Base-by-base conservation (phyloP, 2,113 vertebrate genomes). In the Channa argus region DNA sequence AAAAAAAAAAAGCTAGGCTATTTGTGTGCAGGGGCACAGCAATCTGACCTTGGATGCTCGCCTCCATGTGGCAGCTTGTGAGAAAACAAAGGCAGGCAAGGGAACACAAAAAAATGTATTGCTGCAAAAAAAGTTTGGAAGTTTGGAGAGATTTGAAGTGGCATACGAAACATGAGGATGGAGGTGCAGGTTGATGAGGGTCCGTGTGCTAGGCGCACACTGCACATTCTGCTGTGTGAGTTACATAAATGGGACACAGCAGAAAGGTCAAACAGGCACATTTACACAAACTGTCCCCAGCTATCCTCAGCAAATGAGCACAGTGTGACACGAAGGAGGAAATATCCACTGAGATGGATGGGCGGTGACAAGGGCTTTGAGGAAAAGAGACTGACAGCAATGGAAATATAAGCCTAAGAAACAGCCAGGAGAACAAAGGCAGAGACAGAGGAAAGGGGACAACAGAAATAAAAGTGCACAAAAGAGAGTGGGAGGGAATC, bases 181-280 rank as follows among this genome's bases (percentile, higher is more conserved):
- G 60, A 63, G 63, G 38, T 65, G 72, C 63, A 65, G 74, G 77
- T 73, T 77, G 82, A 87, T 81, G 80, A 81, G 79, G 77, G 78
- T 71, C 68, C 49, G 66, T 86, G 53, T 71, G 69, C 4, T 3
- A 79, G 69, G 77, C 73, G 64, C 79, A 76, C 73, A 53, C 63
- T 71, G 72, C 66, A 63, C 66, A 61, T 83, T 88, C 72, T 46
- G 72, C 76, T 61, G 49, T 63, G 77, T 58, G 49, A 8, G 53
- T 84, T 80, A 83, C 71, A 64, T 72, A 88, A 86, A 80, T 43
- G 72, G 67, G 73, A 85, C 61, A 34, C n/a, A 37, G 64, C 77
- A 50, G 79, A 87, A 82, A 90, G 87, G 86, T 87, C 81, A 85
- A 80, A 83, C 56, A 15, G 49, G 66, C 56, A 38, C 73, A 80